A percentile compares a stretch with the other conserved stretches of the same genome.
These are phyloP conservation scores for Dendropsophus ebraccatus DNA, from an alignment of 2,113 vertebrate genomes.

Conservation along the genomic window DNA sequence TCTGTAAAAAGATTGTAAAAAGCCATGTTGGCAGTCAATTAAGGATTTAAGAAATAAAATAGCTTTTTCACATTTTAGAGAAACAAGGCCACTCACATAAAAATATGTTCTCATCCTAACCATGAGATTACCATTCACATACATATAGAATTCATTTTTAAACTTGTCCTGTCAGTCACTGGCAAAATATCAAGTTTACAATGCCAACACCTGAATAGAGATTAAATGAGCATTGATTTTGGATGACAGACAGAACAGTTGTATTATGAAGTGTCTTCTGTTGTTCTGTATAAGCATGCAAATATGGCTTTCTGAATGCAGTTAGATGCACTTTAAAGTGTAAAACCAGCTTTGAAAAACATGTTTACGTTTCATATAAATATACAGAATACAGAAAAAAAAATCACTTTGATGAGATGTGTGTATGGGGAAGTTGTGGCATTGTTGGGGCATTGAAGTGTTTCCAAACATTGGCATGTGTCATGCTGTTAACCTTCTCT, in stretches of 20 bases:
- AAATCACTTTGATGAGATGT: no score
- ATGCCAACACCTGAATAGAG: background rate
- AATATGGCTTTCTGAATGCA: background rate
- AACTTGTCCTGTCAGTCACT: slow-evolving; percentile 16
- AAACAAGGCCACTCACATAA: background rate
- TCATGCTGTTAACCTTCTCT: background rate
- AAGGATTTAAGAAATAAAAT: background rate
- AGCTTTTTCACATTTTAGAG: background rate
- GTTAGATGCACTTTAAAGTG: background rate
- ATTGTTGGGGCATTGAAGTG: no score
- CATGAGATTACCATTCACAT: background rate
- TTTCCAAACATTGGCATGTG: no score
- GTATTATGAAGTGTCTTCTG: background rate
- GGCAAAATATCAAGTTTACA: slow-evolving; percentile 5
- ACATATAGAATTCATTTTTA: background rate
- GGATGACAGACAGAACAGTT: background rate
- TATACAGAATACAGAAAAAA: no score
- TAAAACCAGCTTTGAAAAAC: background rate
- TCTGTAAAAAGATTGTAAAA: no score
- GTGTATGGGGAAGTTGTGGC: no score
- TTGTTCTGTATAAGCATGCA: background rate
- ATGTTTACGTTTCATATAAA: background rate
- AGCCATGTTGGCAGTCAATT: no score
- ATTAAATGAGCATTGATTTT: slow-evolving; percentile 12
- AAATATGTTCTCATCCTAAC: background rate